Percentiles rank a stretch among this genome's conserved stretches.
Evolutionary conservation across 2,888 invertebrate species (phyloP).

Genomic region (Drosophila prolongata): DNA sequence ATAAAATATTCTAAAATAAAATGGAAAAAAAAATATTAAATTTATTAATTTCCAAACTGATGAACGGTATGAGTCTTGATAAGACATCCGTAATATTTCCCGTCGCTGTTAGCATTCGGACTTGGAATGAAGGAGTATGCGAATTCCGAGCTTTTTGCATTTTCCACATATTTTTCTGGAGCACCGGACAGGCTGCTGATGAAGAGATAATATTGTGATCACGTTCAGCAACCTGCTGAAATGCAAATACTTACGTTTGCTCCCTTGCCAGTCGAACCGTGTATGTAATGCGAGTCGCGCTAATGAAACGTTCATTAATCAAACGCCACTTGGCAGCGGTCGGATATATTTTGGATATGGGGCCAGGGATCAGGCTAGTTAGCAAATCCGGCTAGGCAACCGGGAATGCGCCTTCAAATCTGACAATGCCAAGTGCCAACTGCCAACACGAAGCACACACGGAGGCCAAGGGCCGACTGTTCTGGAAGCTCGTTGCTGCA

Average conservation of each 20-base stretch:
- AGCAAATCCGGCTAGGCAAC: slow-evolving; percentile 31
- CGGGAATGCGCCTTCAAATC: slow-evolving; percentile 40
- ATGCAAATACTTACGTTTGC: slow-evolving; percentile 57
- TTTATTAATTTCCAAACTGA: too few species aligned
- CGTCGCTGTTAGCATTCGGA: background rate
- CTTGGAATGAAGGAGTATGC: background rate
- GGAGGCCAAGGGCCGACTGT: slow-evolving; percentile 7
- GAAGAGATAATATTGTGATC: slow-evolving; percentile 82
- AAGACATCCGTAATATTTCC: too few species aligned
- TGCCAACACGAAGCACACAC: slow-evolving; percentile 48
- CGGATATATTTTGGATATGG: slow-evolving; percentile 30
- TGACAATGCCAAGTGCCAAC: slow-evolving; percentile 66
- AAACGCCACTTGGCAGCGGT: slow-evolving; percentile 58
- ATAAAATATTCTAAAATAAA: too few species aligned
- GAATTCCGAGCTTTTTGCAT: slow-evolving; percentile 13
- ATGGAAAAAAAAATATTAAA: too few species aligned
- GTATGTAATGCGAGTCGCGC: slow-evolving; percentile 64
- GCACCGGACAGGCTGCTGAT: slow-evolving; percentile 58
- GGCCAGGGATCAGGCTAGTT: slow-evolving; percentile 35
- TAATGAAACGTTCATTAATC: slow-evolving; percentile 81
- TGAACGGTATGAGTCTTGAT: too few species aligned
- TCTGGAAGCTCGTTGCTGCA: slow-evolving; percentile 4
- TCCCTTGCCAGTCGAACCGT: slow-evolving; percentile 38
- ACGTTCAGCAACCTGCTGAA: slow-evolving; percentile 77
- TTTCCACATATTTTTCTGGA: slow-evolving; percentile 21